Evolutionary conservation across 2,113 vertebrate species (phyloP), one percentile per base, ranked within the genome.

Genomic region (Cyrtonyx montezumae): DNA sequence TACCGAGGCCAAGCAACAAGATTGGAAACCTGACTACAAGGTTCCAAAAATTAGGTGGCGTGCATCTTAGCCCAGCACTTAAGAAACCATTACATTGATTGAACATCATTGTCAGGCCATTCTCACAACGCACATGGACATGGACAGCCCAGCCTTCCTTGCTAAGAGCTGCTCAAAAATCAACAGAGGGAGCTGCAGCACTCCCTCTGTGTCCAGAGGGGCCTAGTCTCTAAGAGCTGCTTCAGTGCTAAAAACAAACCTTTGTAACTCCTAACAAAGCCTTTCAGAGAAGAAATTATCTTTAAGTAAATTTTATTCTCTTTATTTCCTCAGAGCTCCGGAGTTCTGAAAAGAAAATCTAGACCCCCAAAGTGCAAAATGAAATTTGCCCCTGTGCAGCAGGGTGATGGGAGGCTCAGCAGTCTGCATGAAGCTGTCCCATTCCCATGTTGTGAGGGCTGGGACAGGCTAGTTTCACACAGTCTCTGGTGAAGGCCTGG

Each of bases 151-250:
- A 84, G 40, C 6, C 17, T 45, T 67, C 61, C 34, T 82, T 7
- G 51, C 20, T 28, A 36, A 67, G 25, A 82, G 12, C 3, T 48
- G 28, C 30, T 40, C 15, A 46, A 46, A 91, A 42, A 91, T 85
- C 75, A 92, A 79, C 28, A 95, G 87, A 87, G 75, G 89, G 75
- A 92, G 75, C 75, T 66, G 37, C 36, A 66, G 63, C 37, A n/a
- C 22, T 89, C 87, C 71, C 78, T 59, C 59, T 34, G 28, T 51
- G 58, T 75, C 51, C 42, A 26, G 45, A 59, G n/a, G 8, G 7
- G 7, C 36, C 73, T 59, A n/a, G 25, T 84, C n/a, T 65, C 46
- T 23, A 79, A 23, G 21, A 51, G 37, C 37, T 22, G 3, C 73
- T 87, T 73, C 51, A 74, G 51, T 13, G 49, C 9, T 36, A 63